phyloP scores from a whole-genome alignment of 1,140 invertebrate species.

The Drosophila quadrilineata region DNA sequence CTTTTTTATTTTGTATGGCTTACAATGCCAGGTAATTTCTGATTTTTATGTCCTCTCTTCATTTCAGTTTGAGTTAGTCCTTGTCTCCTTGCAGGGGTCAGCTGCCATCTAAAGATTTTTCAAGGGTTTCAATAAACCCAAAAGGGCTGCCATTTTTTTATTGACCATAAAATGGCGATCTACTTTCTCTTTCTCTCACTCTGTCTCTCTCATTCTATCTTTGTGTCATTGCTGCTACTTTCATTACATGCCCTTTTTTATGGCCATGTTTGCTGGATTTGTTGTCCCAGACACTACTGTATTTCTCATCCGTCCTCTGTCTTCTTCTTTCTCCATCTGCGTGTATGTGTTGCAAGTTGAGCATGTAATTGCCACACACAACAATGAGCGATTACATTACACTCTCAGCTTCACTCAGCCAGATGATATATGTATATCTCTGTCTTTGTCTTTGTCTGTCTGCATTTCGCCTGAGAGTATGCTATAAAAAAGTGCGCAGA shows the following conservation, averaged over 20 bases:
- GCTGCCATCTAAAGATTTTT: constrained; percentile 46
- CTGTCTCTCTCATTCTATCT: constrained; percentile 5
- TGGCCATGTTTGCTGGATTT: constrained; percentile 22
- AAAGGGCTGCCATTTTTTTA: constrained; percentile 60
- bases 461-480: not conserved
- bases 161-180: constrained; percentile 62
- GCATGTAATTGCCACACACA: constrained; percentile 33
- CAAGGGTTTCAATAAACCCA: constrained; percentile 58
- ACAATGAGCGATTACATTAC: constrained; percentile 27
- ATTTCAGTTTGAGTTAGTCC: constrained; percentile 40
- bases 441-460: no score
- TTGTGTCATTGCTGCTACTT: constrained; percentile 33
- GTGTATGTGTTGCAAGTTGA: constrained; percentile 22
- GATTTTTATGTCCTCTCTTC: constrained; percentile 65
- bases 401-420: not conserved
- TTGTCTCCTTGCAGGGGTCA: constrained; percentile 23
- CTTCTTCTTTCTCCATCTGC: no score
- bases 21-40: constrained; percentile 50
- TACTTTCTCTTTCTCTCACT: not conserved
- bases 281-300: constrained; percentile 24
- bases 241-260: constrained; percentile 43
- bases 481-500: constrained; percentile 17
- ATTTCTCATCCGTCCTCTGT: constrained; percentile 12
- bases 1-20: no score
- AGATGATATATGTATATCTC: no score